Evolutionary conservation across 2,888 invertebrate species (phyloP), one percentile per base, ranked within the genome.

Genomic region (Ectemnius continuus): DNA sequence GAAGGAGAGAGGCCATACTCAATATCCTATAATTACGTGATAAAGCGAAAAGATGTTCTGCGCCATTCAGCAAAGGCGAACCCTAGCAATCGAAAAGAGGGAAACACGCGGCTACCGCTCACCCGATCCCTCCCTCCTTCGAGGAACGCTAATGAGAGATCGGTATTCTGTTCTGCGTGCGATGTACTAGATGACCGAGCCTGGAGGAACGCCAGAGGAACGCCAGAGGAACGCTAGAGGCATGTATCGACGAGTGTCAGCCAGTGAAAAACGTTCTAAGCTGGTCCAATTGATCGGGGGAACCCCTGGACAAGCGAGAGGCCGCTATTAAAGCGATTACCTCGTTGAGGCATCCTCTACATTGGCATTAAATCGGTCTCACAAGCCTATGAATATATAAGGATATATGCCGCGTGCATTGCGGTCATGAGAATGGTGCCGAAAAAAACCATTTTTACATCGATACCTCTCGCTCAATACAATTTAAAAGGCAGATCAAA

Each of bases 261-360:
- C 72, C 52, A 52, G 52, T 16, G 61, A 75, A 77, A 83, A 78
- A 84, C 74, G 72, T 75, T 71, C 63, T 70, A 76, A 74, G 68
- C 69, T 71, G 72, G 66, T 76, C 68, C 73, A 67, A 71, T 79
- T 77, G 60, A 67, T 73, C 67, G 73, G 77, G 74, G 74, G 36
- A 36, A 79, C 74, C 81, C 74, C 73, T 75, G 62, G 58, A 76
- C 76, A 77, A 82, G 79, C 73, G 71, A 81, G 76, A 78, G 84
- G 78, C 78, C 83, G 70, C 86, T 85, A 85, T 87, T 86, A 87
- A 84, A 86, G 82, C 83, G 86, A 88, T 89, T 88, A 88, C 84
- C 87, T 89, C 85, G 85, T 88, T 88, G 85, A 87, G 82, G 80
- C 86, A 86, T 86, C 85, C 86, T 86, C 83, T 87, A 70, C 80